Conservation (phyloP, 2,797 vertebrate species). For the Antrozous pallidus region DNA sequence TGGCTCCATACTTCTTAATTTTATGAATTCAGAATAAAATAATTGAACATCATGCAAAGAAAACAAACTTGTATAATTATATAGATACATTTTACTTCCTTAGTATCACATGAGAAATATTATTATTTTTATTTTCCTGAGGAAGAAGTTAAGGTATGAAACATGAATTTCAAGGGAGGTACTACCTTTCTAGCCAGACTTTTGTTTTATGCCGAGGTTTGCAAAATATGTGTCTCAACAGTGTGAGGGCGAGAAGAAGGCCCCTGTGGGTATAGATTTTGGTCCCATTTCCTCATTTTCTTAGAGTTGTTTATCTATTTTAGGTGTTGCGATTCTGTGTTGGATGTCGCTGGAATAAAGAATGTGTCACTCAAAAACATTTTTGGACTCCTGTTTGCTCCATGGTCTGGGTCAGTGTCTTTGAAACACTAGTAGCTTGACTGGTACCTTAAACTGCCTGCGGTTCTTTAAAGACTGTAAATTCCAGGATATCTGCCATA, state of each 20-base stretch:
- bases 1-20: not conserved
- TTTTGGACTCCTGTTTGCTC: constrained; percentile 9
- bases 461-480: not conserved
- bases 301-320: not conserved
- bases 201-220: not conserved
- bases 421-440: not conserved
- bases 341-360: not conserved
- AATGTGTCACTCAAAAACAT: not conserved
- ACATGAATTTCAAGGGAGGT: not conserved
- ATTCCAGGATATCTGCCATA: not conserved
- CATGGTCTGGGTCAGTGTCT: not conserved
- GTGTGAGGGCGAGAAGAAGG: not conserved
- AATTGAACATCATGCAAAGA: not conserved
- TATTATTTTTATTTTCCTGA: not conserved
- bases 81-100: not conserved
- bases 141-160: not conserved
- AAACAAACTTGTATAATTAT: not conserved
- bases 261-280: not conserved
- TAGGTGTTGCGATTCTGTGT: not conserved
- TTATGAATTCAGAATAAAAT: not conserved
- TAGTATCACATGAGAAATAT: not conserved
- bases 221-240: not conserved
- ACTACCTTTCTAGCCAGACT: not conserved
- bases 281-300: not conserved
- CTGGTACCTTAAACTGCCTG: not conserved